Evolutionary conservation across 2,888 invertebrate species (phyloP).

Genomic region (Acronicta leporina): DNA sequence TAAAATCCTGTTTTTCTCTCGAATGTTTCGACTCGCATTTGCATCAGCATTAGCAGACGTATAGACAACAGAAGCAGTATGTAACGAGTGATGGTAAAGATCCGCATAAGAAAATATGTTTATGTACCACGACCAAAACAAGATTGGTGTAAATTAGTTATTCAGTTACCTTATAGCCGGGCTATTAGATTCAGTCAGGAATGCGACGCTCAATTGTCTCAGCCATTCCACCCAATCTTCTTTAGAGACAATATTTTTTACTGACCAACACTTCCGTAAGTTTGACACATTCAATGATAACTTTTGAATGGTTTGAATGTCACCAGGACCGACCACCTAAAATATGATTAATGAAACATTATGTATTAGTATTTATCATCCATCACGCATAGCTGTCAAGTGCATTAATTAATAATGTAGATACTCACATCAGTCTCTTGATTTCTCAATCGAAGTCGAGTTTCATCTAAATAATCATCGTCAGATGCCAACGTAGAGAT

Average conservation of each 20-base stretch:
- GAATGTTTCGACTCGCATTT: no score
- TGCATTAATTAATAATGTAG: not conserved
- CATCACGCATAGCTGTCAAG: no score
- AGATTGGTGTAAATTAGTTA: not conserved
- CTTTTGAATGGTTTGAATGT: conserved; percentile 92
- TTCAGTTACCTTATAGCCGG: conserved; percentile 92
- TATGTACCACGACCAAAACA: no score
- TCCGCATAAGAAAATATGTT: no score
- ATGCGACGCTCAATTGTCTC: conserved; percentile 95
- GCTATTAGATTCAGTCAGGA: conserved; percentile 98
- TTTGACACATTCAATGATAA: conserved; percentile 94
- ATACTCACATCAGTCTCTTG: conserved; percentile 91
- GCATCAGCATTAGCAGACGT: no score
- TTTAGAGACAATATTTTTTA: conserved; percentile 96
- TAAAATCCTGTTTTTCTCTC: not conserved
- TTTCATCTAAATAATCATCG: conserved; percentile 91
- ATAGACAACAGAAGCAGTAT: no score
- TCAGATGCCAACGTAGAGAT: conserved; percentile 94
- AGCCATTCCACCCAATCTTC: conserved; percentile 99
- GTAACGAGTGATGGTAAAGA: no score
- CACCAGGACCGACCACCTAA: conserved; percentile 74
- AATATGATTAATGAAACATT: conserved; percentile 30
- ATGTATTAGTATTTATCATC: not conserved
- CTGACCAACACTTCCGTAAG: conserved; percentile 96
- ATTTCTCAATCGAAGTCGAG: conserved; percentile 90